Conservation (phyloP, 2,888 invertebrate genomes). For the Rhagium mordax region DNA sequence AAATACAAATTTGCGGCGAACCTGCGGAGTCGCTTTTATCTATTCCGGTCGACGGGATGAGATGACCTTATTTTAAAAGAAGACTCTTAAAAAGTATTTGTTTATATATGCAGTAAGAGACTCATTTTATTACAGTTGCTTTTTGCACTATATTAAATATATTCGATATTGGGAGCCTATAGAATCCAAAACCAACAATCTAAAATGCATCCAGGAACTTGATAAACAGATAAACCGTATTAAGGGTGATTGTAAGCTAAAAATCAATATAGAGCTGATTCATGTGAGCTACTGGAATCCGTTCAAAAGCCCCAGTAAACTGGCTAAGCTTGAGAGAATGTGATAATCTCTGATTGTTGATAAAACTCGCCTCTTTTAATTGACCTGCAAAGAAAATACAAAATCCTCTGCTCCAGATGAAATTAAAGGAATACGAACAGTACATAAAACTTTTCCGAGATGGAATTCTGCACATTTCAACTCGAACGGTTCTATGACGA, state of each 20-base stretch:
- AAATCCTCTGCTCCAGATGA: conserved; percentile 15
- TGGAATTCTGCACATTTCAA: background rate
- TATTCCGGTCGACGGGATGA: background rate
- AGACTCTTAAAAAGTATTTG: too few species aligned
- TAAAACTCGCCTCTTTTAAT: conserved; percentile 33
- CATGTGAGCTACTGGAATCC: conserved; percentile 37
- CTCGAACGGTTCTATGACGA: background rate
- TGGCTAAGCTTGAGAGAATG: conserved; percentile 33
- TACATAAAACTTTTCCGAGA: conserved; percentile 5
- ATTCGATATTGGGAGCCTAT: background rate
- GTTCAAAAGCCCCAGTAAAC: conserved; percentile 34
- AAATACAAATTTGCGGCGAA: conserved; percentile 24
- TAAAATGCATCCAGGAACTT: conserved; percentile 3
- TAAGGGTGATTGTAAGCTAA: conserved; percentile 44
- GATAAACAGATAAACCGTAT: conserved; percentile 44
- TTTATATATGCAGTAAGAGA: too few species aligned
- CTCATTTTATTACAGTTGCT: too few species aligned
- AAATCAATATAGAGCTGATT: conserved; percentile 48
- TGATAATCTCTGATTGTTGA: conserved; percentile 35
- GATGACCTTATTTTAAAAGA: background rate
- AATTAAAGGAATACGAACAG: background rate
- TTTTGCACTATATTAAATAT: too few species aligned
- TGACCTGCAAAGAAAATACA: conserved; percentile 30
- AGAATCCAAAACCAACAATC: background rate
- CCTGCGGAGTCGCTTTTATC: conserved; percentile 5